Percentiles rank a stretch among this genome's conserved stretches.
These are phyloP conservation scores for Brachyhypopomus occidentalis DNA, from an alignment of 2,113 vertebrate genomes.

Conservation along the genomic window DNA sequence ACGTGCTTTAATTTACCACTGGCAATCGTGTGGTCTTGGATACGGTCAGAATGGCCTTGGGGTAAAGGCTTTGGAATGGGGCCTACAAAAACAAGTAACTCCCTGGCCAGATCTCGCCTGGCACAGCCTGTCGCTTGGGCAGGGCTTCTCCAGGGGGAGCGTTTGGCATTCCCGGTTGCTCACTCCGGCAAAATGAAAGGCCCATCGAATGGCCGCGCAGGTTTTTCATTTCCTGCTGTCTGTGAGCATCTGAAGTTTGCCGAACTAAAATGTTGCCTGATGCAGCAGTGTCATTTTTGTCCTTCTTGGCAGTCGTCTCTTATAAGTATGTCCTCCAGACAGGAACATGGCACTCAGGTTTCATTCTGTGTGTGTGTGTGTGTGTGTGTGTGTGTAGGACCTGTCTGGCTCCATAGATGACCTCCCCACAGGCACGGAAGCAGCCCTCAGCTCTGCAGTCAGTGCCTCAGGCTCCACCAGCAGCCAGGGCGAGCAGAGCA, in stretches of 20 bases:
- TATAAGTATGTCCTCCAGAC: background rate
- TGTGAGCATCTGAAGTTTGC: background rate
- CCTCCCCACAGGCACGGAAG: constrained; percentile 90
- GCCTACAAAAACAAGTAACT: constrained; percentile 11
- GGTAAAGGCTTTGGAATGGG: constrained; percentile 2
- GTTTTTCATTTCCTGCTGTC: background rate
- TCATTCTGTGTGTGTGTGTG: background rate
- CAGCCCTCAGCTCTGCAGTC: constrained; percentile 84
- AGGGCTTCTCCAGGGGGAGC: background rate
- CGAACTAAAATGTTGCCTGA: background rate
- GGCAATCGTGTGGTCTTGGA: constrained; percentile 4
- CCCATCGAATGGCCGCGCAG: too few relatives aligned
- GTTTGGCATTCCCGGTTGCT: background rate
- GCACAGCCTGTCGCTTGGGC: constrained; percentile 8
- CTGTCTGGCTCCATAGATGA: constrained; percentile 94
- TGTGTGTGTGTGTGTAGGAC: constrained; percentile 72
- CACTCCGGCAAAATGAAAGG: too few relatives aligned
- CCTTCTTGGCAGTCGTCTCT: background rate
- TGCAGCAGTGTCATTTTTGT: background rate
- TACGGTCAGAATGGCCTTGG: background rate
- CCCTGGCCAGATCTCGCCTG: constrained; percentile 4
- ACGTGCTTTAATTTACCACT: constrained; percentile 7
- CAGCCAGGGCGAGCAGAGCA: constrained; percentile 89
- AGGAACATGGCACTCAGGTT: background rate
- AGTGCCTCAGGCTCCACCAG: constrained; percentile 86